A percentile compares a stretch with the other conserved stretches of the same genome.
Conservation (phyloP, 2,888 invertebrate genomes). For the Calliopum simillimum region DNA sequence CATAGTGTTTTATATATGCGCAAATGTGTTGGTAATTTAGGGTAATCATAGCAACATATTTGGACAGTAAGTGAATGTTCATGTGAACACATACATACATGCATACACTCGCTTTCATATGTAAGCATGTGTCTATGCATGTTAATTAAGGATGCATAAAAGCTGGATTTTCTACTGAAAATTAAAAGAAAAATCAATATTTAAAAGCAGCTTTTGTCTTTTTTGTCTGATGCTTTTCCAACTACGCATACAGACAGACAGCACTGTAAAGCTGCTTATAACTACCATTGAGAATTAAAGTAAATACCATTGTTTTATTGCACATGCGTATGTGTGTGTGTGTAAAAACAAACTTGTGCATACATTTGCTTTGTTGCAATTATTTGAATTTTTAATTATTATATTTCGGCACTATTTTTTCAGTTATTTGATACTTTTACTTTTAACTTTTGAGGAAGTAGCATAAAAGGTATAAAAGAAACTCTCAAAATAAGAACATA, state of each 20-base stretch:
- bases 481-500: too few species aligned
- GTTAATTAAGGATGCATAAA: conserved; percentile 40
- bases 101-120: too few species aligned
- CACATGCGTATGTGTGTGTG: background rate
- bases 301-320: background rate
- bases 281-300: background rate
- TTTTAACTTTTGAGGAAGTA: too few species aligned
- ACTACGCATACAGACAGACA: background rate
- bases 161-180: background rate
- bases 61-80: conserved; percentile 18
- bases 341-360: conserved; percentile 19
- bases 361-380: conserved; percentile 28
- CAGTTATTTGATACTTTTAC: too few species aligned
- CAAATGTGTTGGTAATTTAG: conserved; percentile 39
- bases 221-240: background rate
- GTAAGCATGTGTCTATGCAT: conserved; percentile 13
- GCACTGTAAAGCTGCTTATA: background rate
- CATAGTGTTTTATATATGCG: background rate
- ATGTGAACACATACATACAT: background rate
- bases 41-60: conserved; percentile 40
- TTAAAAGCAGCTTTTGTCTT: conserved; percentile 16
- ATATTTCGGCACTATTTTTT: conserved; percentile 42
- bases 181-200: conserved; percentile 28
- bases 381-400: conserved; percentile 40
- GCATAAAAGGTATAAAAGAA: too few species aligned